phyloP scores from a whole-genome alignment of 92 coral and sea anemone genomes.

The Micromussa lordhowensis region DNA sequence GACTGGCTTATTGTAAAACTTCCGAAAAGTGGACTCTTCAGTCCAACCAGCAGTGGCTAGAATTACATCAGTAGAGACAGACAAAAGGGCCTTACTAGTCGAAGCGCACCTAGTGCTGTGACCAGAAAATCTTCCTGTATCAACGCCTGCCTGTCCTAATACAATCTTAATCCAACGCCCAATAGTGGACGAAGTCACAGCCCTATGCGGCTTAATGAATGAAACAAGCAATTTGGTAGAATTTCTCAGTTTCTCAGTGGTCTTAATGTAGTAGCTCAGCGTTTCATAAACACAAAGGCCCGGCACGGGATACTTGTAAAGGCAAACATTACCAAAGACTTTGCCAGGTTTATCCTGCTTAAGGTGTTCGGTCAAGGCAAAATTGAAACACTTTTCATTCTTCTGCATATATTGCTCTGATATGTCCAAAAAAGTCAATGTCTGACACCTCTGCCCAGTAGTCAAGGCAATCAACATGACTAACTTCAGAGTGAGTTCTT shows the following conservation, averaged over 20 bases:
- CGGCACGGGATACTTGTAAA: constrained; percentile 40
- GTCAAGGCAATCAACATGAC: constrained; percentile 67
- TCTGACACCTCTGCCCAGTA: constrained; percentile 77
- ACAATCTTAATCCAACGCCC: not conserved
- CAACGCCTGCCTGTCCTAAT: not conserved
- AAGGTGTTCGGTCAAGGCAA: constrained; percentile 46
- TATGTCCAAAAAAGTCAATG: constrained; percentile 45
- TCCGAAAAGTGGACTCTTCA: constrained; percentile 61
- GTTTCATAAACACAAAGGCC: constrained; percentile 62
- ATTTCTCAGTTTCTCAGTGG: constrained; percentile 27
- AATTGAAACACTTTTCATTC: constrained; percentile 33
- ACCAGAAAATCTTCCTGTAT: not conserved
- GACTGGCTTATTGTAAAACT: constrained; percentile 59
- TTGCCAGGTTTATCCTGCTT: constrained; percentile 61
- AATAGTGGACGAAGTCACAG: not conserved
- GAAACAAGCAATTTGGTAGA: constrained; percentile 30
- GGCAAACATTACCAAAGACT: constrained; percentile 51
- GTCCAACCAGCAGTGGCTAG: constrained; percentile 65
- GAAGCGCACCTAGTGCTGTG: too few relatives aligned
- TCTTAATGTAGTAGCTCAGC: constrained; percentile 44
- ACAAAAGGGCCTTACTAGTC: constrained; percentile 48
- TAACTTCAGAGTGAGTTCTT: constrained; percentile 59
- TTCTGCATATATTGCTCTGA: constrained; percentile 49
- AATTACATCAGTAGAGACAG: constrained; percentile 57
- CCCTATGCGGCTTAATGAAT: not conserved